Conservation (phyloP, 2,113 vertebrate genomes). For the Piprites chloris region DNA sequence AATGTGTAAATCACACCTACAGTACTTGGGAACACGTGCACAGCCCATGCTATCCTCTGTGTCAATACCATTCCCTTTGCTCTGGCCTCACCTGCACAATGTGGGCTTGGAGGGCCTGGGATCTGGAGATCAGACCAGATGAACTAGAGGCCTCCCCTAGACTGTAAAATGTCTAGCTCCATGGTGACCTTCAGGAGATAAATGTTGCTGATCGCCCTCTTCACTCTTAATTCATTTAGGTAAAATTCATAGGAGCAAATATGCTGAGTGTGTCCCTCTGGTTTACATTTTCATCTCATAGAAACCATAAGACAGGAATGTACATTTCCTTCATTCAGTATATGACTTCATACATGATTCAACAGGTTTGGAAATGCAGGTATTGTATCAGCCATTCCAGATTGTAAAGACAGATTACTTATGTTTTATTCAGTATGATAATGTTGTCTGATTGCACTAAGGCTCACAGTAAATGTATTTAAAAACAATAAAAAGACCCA, state of each 20-base stretch:
- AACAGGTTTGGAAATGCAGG: not conserved
- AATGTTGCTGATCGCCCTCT: not conserved
- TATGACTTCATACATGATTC: not conserved
- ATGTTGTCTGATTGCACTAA: not conserved
- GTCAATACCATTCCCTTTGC: not conserved
- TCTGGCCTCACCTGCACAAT: not conserved
- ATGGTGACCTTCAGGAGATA: not conserved
- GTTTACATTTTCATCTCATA: not conserved
- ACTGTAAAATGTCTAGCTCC: not conserved
- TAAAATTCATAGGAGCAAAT: not conserved
- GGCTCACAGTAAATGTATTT: not conserved
- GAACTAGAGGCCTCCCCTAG: not conserved
- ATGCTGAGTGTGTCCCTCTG: not conserved
- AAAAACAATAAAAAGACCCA: not conserved
- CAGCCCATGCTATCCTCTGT: not conserved
- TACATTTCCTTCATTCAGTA: not conserved
- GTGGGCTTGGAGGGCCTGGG: not conserved
- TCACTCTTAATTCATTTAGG: not conserved
- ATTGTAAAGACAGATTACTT: constrained; percentile 22
- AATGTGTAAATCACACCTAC: not conserved
- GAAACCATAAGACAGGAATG: not conserved
- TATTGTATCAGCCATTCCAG: not conserved
- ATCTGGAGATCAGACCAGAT: not conserved
- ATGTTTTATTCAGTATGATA: constrained; percentile 47
- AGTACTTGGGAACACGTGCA: not conserved